Evolutionary conservation across 2,113 vertebrate genomes (phyloP).

Genomic region (Seriola dumerili): DNA sequence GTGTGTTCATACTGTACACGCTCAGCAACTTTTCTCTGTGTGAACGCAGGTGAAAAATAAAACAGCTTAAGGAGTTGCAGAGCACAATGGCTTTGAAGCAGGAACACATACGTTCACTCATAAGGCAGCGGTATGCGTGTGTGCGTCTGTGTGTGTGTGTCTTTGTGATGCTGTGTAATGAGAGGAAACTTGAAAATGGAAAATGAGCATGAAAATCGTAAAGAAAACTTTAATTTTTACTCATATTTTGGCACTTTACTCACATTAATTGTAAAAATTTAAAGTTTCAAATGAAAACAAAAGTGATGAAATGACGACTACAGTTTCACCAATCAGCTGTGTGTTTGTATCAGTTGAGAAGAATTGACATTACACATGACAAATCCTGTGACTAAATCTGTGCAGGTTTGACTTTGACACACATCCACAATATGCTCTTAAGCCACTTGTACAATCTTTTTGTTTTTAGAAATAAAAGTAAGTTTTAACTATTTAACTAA

Average conservation of each 20-base stretch:
- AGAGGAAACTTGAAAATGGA: not conserved
- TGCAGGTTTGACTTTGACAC: not conserved
- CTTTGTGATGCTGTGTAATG: not conserved
- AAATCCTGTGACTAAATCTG: not conserved
- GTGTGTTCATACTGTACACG: conserved; percentile 20
- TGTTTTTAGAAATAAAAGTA: not conserved
- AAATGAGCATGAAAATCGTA: not conserved
- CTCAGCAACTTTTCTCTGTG: conserved; percentile 60
- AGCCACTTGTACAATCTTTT: conserved; percentile 6
- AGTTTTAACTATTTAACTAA: too few species aligned
- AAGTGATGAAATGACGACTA: not conserved
- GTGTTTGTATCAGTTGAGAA: not conserved
- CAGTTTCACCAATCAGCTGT: not conserved
- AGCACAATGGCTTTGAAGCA: conserved; percentile 26
- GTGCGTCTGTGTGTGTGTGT: not conserved
- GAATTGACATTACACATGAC: not conserved
- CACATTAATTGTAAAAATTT: not conserved
- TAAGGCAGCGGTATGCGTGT: not conserved
- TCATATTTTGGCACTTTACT: not conserved
- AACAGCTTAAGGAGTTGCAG: conserved; percentile 29
- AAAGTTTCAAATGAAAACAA: not conserved
- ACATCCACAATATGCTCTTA: not conserved
- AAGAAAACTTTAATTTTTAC: not conserved
- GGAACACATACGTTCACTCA: conserved; percentile 33
- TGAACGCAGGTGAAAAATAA: conserved; percentile 41